phyloP scores from a whole-genome alignment of 2,888 invertebrate genomes.

The Stegophylla sp. region DNA sequence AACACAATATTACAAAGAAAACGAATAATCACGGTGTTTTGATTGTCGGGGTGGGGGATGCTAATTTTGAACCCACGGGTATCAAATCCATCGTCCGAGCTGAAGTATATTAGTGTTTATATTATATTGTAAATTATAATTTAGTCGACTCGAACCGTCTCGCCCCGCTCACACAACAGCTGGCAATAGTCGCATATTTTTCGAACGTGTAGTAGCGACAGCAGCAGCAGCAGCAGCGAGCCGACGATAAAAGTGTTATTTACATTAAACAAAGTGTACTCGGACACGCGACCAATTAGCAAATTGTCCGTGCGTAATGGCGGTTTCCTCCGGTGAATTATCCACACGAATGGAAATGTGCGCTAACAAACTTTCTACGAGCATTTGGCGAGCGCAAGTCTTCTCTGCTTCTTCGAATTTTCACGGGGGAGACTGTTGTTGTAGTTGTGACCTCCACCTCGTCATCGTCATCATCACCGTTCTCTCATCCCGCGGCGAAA shows the following conservation, averaged over 20 bases:
- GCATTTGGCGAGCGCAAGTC: conserved; percentile 27
- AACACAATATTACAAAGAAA: too few relatives aligned
- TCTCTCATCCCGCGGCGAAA: not conserved
- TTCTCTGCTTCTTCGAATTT: conserved; percentile 21
- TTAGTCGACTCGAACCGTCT: not conserved
- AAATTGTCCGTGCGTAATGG: conserved; percentile 47
- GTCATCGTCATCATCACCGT: not conserved
- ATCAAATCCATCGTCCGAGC: too few relatives aligned
- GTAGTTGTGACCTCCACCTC: too few relatives aligned
- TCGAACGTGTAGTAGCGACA: too few relatives aligned
- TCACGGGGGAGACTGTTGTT: not conserved
- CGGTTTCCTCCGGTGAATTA: conserved; percentile 34
- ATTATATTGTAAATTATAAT: not conserved
- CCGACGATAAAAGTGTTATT: conserved; percentile 37
- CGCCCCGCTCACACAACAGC: not conserved
- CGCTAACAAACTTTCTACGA: conserved; percentile 23
- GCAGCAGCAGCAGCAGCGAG: not conserved
- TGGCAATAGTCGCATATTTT: not conserved
- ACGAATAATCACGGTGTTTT: too few relatives aligned
- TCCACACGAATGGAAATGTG: conserved; percentile 38
- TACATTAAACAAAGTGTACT: conserved; percentile 26
- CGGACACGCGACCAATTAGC: conserved; percentile 52
- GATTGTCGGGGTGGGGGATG: too few relatives aligned
- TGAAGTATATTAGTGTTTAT: not conserved
- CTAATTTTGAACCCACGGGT: too few relatives aligned